Conservation (phyloP, 1,140 invertebrate genomes). For the Lucilia cuprina region DNA sequence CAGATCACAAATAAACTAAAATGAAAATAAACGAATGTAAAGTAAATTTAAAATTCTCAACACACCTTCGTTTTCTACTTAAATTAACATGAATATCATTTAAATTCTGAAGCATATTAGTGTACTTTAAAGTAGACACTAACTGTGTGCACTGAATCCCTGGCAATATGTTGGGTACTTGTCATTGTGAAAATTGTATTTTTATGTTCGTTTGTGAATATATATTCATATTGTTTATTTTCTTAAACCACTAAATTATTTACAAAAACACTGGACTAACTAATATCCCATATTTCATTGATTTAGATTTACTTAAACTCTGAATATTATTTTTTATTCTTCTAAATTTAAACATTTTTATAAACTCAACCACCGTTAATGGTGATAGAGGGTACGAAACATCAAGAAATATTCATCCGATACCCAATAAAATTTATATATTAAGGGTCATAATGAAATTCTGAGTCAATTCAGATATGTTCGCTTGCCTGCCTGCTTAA, state of each 20-base stretch:
- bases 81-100: not conserved
- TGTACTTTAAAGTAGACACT: not conserved
- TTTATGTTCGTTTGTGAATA: not conserved
- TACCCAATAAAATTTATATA: too few species aligned
- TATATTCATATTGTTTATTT: not conserved
- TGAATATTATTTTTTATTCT: too few species aligned
- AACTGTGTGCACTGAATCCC: not conserved
- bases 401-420: too few species aligned
- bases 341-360: too few species aligned
- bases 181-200: not conserved
- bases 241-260: not conserved
- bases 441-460: too few species aligned
- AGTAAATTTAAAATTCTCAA: not conserved
- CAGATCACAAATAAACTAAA: not conserved
- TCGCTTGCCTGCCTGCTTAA: too few species aligned
- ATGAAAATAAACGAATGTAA: not conserved
- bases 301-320: too few species aligned
- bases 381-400: too few species aligned
- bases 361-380: too few species aligned
- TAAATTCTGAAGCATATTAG: not conserved
- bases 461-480: too few species aligned
- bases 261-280: not conserved
- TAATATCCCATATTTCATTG: too few species aligned
- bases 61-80: slow-evolving; percentile 7
- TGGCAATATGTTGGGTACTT: not conserved